phyloP scores from a whole-genome alignment of 2,113 vertebrate genomes.

The Deroptyus accipitrinus region DNA sequence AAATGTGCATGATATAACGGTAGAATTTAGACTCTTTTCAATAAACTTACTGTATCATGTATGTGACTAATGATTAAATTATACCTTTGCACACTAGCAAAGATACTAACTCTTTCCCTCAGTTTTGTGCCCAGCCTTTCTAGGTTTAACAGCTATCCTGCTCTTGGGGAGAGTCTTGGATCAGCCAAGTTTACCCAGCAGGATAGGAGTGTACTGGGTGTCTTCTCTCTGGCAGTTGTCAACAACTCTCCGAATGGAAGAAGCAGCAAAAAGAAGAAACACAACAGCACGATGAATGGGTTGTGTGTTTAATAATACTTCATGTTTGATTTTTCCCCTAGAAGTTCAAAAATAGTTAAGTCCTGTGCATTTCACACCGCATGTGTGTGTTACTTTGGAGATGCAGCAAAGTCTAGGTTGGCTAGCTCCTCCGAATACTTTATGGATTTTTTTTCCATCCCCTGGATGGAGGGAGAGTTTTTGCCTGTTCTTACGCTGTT shows the following conservation, averaged over 20 bases:
- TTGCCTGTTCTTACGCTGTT: neutral
- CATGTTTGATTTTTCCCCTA: fast-evolving
- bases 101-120: neutral
- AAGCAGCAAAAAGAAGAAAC: neutral
- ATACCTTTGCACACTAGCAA: neutral
- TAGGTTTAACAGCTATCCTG: neutral
- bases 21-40: neutral
- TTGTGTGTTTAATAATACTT: neutral
- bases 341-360: neutral
- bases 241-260: neutral
- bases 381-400: neutral
- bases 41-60: neutral
- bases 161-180: neutral
- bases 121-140: neutral
- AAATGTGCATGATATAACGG: neutral
- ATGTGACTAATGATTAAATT: neutral
- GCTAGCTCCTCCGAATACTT: neutral
- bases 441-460: neutral
- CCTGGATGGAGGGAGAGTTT: neutral
- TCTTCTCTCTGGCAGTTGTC: neutral
- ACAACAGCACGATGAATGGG: neutral
- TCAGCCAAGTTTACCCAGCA: neutral
- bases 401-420: neutral
- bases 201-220: neutral
- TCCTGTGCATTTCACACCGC: neutral